Conservation (phyloP, 2,113 vertebrate genomes). For the rabbit (Oryctolagus cuniculus) region mOryCun1.1 NC_091433.1:130783001-130783500, state of each 20-base stretch:
- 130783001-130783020: neutral
- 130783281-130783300: neutral
- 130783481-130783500: rapidly evolving
- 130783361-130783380: neutral
- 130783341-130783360: neutral
- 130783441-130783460: neutral
- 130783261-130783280: neutral
- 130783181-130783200: neutral
- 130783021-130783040: neutral
- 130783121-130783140: neutral
- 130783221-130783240: neutral
- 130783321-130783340: neutral
- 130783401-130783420: neutral
- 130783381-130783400: neutral
- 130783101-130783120: neutral
- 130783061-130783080: neutral
- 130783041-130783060: rapidly evolving
- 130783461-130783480: neutral
- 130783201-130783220: too few species aligned
- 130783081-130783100: rapidly evolving
- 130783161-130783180: neutral
- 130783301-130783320: neutral
- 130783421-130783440: neutral
- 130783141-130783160: neutral
- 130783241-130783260: neutral